These are phyloP conservation scores for Dastarcus helophoroides DNA, from an alignment of 2,888 invertebrate species.

Conservation along the genomic window DNA sequence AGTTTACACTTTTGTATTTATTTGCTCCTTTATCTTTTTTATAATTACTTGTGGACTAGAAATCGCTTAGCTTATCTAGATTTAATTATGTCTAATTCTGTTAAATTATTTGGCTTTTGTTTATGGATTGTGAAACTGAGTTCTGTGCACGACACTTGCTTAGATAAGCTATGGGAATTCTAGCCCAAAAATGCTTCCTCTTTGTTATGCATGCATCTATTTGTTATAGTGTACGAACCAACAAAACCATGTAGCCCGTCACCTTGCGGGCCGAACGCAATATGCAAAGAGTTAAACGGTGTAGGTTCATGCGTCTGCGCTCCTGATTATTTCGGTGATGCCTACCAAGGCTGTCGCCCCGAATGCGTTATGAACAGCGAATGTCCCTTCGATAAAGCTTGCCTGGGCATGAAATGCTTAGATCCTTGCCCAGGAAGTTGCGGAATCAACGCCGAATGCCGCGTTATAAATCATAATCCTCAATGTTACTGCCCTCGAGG, in stretches of 20 bases:
- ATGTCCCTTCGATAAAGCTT: slow-evolving; percentile 58
- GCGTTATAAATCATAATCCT: slow-evolving; percentile 63
- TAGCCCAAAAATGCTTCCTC: no score
- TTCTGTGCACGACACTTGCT: no score
- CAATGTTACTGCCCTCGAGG: slow-evolving; percentile 64
- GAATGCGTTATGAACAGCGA: slow-evolving; percentile 71
- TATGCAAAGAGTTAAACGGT: slow-evolving; percentile 62
- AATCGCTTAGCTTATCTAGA: no score
- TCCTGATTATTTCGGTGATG: slow-evolving; percentile 65
- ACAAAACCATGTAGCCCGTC: slow-evolving; percentile 65
- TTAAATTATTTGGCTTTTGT: no score
- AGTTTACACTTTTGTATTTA: no score
- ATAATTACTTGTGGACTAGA: no score
- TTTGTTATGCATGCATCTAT: no score
- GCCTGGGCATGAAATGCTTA: slow-evolving; percentile 66
- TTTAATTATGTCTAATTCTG: no score
- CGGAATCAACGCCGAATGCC: slow-evolving; percentile 66
- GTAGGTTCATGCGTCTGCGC: slow-evolving; percentile 68
- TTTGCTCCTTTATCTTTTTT: no score
- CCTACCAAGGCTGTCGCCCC: slow-evolving; percentile 67
- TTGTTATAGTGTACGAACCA: slow-evolving; percentile 42
- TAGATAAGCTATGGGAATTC: no score
- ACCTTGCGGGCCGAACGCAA: slow-evolving; percentile 69
- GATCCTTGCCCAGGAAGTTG: slow-evolving; percentile 70
- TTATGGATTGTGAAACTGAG: no score